Conservation (phyloP, 2,113 vertebrate genomes). For the Charadrius vociferus region DNA sequence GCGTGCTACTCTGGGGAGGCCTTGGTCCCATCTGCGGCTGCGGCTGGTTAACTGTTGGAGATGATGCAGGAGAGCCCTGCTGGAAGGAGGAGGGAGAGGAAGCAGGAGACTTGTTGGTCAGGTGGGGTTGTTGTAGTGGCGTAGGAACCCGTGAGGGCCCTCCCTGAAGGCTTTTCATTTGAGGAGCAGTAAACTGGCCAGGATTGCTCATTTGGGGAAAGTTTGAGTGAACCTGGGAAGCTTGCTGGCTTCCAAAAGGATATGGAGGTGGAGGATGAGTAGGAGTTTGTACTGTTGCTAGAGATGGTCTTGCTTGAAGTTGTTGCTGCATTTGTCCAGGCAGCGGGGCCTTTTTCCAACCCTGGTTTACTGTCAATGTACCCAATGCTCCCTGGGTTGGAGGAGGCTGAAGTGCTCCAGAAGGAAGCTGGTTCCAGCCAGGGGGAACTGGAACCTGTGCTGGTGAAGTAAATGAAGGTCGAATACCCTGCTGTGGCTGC, state of each 20-base stretch:
- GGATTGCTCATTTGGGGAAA: conserved; percentile 82
- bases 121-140: conserved; percentile 89
- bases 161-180: conserved; percentile 91
- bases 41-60: conserved; percentile 91
- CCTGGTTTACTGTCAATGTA: conserved; percentile 77
- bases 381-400: conserved; percentile 83
- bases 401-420: conserved; percentile 88
- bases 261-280: conserved; percentile 97
- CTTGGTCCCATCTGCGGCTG: conserved; percentile 89
- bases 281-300: conserved; percentile 93
- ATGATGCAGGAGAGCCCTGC: conserved; percentile 95
- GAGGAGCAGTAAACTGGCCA: conserved; percentile 92
- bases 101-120: conserved; percentile 94
- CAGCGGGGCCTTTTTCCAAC: conserved; percentile 92
- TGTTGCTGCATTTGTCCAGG: conserved; percentile 86
- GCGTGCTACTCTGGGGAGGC: conserved; percentile 81
- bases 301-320: conserved; percentile 86
- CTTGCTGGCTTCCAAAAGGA: conserved; percentile 97
- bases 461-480: conserved; percentile 89
- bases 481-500: conserved; percentile 83
- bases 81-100: conserved; percentile 99
- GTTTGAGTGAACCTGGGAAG: conserved; percentile 87
- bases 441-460: conserved; percentile 90
- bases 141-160: conserved; percentile 87
- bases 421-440: conserved; percentile 94